Evolutionary conservation across 2,113 vertebrate genomes (phyloP), one percentile per base, ranked within the genome.

Genomic region (Seriola quinqueradiata): DNA sequence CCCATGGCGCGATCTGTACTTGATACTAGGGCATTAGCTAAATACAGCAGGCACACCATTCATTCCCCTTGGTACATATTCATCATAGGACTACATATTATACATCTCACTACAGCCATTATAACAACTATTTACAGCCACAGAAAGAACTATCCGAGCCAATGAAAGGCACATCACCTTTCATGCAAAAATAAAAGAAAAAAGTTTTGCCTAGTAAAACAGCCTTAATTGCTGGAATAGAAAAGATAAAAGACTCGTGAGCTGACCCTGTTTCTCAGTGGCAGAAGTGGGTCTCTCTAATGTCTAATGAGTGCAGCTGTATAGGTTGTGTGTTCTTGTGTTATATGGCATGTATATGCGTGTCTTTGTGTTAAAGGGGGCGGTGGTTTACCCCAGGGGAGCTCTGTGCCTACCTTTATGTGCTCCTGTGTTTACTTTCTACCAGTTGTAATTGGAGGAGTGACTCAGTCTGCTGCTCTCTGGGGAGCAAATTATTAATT

Each of bases 401-500:
- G 55, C 75, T 70, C 59, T 54, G 50, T 70, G 63, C 77, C 71
- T 86, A 81, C 80, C 71, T 87, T 88, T 71, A 85, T 88, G 60
- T 78, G 77, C 73, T 79, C 54, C 65, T 72, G 71, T 88, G 85
- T 92, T 91, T 90, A 81, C 81, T 83, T 79, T 86, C 70, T 64
- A 28, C 71, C 54, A 17, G 68, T 71, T 78, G 74, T 91, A 90
- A 92, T 86, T 91, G 87, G 76, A 77, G 70, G 70, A 86, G 86
- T 85, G 85, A 91, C 76, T 93, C 88, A 77, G 79, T 84, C 54
- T 72, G 79, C 9, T 13, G 19, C 55, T 89, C 90, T 84, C 83
- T 1, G 16, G 88, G 79, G 87, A 90, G 21, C 59, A 84, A 83
- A 92, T 90, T 84, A 91, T 91, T 89, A 86, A 90, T 90, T 76